A percentile compares a stretch with the other conserved stretches of the same genome.
Evolutionary conservation across 2,888 invertebrate genomes (phyloP).

Genomic region (Leptopilina myrica): DNA sequence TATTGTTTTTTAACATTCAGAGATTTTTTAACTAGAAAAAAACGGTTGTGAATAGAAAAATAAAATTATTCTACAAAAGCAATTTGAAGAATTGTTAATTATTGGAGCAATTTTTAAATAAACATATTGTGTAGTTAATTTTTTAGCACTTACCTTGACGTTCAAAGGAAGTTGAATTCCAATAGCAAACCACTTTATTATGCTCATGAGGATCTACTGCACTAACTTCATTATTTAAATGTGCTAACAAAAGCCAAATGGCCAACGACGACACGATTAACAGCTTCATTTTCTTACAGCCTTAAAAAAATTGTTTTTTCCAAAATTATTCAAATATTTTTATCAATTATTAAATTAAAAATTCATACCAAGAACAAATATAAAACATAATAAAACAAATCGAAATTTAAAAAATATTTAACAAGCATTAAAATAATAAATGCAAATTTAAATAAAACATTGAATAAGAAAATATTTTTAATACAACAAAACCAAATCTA

Average conservation of each 20-base stretch:
- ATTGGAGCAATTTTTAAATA: background rate
- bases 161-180: conserved; percentile 83
- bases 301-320: background rate
- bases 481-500: no score
- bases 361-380: no score
- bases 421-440: no score
- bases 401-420: no score
- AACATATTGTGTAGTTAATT: background rate
- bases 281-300: conserved; percentile 62
- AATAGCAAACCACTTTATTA: conserved; percentile 84
- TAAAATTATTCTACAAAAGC: no score
- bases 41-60: background rate
- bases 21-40: background rate
- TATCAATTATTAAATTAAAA: background rate
- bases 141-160: conserved; percentile 80
- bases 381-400: no score
- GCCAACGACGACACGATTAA: conserved; percentile 62
- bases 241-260: conserved; percentile 65
- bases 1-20: background rate
- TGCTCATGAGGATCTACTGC: conserved; percentile 76
- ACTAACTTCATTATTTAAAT: conserved; percentile 65
- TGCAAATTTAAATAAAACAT: no score
- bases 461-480: no score
- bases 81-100: background rate
- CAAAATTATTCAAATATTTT: background rate